Conservation (phyloP, 2,113 vertebrate species). For the Mellivora capensis region DNA sequence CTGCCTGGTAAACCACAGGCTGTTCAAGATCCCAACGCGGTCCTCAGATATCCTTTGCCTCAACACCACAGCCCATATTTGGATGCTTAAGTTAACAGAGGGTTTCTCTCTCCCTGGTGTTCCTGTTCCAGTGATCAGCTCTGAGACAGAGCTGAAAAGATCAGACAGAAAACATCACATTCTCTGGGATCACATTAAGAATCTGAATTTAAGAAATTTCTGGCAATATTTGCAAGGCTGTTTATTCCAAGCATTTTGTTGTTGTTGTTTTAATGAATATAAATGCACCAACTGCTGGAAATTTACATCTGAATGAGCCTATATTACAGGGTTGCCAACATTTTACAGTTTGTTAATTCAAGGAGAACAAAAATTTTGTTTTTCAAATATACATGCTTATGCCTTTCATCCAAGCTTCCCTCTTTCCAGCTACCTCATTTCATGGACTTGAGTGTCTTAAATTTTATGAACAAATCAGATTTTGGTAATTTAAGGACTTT, state of each 20-base stretch:
- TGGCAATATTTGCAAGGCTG: slow-evolving; percentile 17
- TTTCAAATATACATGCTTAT: background rate
- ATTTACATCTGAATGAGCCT: background rate
- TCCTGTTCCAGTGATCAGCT: background rate
- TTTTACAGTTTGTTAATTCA: slow-evolving; percentile 3
- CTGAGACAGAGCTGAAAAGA: slow-evolving; percentile 1
- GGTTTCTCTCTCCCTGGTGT: background rate
- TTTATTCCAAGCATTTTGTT: background rate
- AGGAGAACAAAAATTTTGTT: background rate
- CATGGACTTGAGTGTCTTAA: background rate
- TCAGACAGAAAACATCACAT: background rate
- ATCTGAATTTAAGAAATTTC: slow-evolving; percentile 17
- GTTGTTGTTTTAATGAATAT: background rate
- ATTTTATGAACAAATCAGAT: slow-evolving; percentile 2
- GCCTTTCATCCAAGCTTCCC: background rate
- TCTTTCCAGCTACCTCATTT: background rate
- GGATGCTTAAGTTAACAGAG: background rate
- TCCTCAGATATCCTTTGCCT: background rate
- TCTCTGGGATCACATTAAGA: slow-evolving; percentile 15
- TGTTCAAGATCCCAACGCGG: background rate
- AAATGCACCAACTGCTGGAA: background rate
- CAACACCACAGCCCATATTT: background rate
- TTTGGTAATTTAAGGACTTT: slow-evolving; percentile 13
- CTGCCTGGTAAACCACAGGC: background rate
- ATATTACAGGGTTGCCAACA: background rate